Evolutionary conservation across 1,140 invertebrate genomes (phyloP).

Genomic region (Aphelenchoides fujianensis): DNA sequence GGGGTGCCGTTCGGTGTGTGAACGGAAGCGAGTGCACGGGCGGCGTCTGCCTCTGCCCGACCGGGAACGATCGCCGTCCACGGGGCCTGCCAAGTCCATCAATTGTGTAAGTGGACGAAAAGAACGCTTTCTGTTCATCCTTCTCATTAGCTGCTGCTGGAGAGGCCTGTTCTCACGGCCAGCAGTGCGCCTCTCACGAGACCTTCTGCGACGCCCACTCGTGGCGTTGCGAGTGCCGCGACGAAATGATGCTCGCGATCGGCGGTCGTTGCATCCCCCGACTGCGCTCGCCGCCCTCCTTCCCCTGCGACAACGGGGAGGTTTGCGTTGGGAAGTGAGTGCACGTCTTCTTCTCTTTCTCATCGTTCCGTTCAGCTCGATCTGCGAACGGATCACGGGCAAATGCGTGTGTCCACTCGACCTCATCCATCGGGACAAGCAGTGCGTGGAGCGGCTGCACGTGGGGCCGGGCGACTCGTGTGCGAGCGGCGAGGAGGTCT

Average conservation of each 20-base stretch:
- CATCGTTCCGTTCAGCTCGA: not conserved
- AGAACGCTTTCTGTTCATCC: not conserved
- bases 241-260: slow-evolving; percentile 20
- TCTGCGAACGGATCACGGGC: slow-evolving; percentile 8
- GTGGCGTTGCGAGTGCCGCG: slow-evolving; percentile 22
- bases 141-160: slow-evolving; percentile 27
- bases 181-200: slow-evolving; percentile 11
- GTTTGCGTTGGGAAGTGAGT: slow-evolving; percentile 3
- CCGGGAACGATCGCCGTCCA: slow-evolving; percentile 24
- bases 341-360: too few relatives aligned
- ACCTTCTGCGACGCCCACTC: slow-evolving; percentile 35
- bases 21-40: slow-evolving; percentile 39
- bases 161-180: slow-evolving; percentile 23
- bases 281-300: slow-evolving; percentile 28
- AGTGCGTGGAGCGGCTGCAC: slow-evolving; percentile 8
- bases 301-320: slow-evolving; percentile 39
- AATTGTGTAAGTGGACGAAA: not conserved
- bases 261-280: slow-evolving; percentile 31
- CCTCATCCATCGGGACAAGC: slow-evolving; percentile 9
- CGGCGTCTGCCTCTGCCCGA: slow-evolving; percentile 42
- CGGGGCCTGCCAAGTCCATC: not conserved
- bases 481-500: not conserved
- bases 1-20: slow-evolving; percentile 25
- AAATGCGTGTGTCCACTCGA: slow-evolving; percentile 13
- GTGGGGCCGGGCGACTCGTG: slow-evolving; percentile 13